Evolutionary conservation across 1,140 invertebrate species (phyloP).

Genomic region (Centruroides sculpturatus): DNA sequence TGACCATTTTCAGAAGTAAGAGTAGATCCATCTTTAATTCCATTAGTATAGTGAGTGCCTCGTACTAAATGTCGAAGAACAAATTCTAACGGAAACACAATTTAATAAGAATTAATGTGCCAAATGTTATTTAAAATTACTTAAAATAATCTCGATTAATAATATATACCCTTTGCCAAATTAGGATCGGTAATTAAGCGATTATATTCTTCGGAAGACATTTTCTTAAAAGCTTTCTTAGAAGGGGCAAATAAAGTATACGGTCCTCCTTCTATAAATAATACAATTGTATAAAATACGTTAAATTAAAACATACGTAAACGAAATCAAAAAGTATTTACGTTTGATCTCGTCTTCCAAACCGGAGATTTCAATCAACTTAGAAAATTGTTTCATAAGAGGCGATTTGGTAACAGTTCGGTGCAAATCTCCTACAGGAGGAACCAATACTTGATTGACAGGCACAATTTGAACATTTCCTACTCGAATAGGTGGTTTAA

Average conservation of each 20-base stretch:
- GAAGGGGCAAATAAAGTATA: constrained; percentile 4
- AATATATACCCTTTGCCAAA: neutral
- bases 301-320: no score
- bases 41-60: constrained; percentile 5
- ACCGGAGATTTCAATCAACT: constrained; percentile 3
- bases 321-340: no score
- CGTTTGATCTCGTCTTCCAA: neutral
- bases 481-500: neutral
- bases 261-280: constrained; percentile 1
- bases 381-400: constrained; percentile 4
- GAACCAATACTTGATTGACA: neutral
- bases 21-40: neutral
- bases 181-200: constrained; percentile 1
- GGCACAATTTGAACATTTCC: constrained; percentile 3
- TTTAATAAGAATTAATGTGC: neutral
- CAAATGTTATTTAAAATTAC: neutral
- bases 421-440: neutral
- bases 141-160: no score
- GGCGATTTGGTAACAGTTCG: constrained; percentile 3
- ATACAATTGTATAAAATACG: no score
- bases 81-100: constrained; percentile 1
- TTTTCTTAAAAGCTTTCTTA: constrained; percentile 2
- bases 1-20: constrained; percentile 1
- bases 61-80: constrained; percentile 5
- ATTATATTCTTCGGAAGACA: constrained; percentile 5